Evolutionary conservation across 2,888 invertebrate genomes (phyloP).

Genomic region (Hoplodrina ambigua): DNA sequence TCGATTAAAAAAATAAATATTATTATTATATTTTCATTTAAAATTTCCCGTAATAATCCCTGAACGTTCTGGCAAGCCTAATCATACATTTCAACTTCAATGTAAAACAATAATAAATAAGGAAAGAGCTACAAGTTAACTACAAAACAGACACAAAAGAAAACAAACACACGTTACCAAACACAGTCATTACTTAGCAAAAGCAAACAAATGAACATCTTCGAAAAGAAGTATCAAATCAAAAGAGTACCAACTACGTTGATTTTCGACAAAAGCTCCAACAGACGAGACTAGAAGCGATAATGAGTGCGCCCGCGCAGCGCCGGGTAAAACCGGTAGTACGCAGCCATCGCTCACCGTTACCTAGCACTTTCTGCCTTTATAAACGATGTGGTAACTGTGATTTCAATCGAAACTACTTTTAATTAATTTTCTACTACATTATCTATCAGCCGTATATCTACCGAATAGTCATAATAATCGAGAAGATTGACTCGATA

Average conservation of each 20-base stretch:
- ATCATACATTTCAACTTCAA: background rate
- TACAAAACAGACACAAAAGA: constrained; percentile 29
- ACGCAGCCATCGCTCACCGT: constrained; percentile 83
- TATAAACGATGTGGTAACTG: constrained; percentile 83
- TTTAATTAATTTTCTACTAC: constrained; percentile 88
- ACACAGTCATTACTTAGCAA: constrained; percentile 58
- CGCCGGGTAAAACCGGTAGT: constrained; percentile 88
- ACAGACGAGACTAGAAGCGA: constrained; percentile 73
- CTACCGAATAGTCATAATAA: constrained; percentile 69
- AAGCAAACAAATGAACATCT: constrained; percentile 55
- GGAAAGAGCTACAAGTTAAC: constrained; percentile 5
- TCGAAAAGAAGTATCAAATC: constrained; percentile 53
- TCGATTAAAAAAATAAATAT: no score
- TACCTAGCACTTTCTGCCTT: constrained; percentile 85
- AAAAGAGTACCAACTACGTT: constrained; percentile 67
- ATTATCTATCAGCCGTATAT: constrained; percentile 80
- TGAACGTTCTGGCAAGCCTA: no score
- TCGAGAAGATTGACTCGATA: constrained; percentile 67
- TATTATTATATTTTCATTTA: no score
- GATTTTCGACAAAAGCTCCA: constrained; percentile 81
- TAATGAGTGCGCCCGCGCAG: constrained; percentile 77
- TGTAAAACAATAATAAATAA: background rate
- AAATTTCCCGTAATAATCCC: no score
- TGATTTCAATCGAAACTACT: constrained; percentile 84
- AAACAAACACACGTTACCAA: constrained; percentile 35